Conservation (phyloP, 2,797 vertebrate genomes). For the Eutrigla gurnardus region DNA sequence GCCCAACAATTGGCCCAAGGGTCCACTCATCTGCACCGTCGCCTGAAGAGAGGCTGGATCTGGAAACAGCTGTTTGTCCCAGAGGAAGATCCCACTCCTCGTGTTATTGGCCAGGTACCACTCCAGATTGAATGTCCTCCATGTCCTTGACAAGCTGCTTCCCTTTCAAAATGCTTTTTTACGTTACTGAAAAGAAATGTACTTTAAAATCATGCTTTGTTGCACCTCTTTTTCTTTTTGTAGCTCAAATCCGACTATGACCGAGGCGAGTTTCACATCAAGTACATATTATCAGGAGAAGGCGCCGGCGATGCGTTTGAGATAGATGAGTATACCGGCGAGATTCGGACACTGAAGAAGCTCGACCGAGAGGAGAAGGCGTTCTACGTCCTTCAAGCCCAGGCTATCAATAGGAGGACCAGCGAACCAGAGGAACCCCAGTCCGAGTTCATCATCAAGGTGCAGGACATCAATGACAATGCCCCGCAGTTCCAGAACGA, state of each 20-base stretch:
- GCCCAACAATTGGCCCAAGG: slow-evolving; percentile 60
- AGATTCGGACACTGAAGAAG: slow-evolving; percentile 85
- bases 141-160: slow-evolving; percentile 64
- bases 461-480: slow-evolving; percentile 95
- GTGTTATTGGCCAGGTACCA: slow-evolving; percentile 91
- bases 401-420: slow-evolving; percentile 87
- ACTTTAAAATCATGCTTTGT: background rate
- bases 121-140: slow-evolving; percentile 66
- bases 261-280: slow-evolving; percentile 82
- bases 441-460: slow-evolving; percentile 94
- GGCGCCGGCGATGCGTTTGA: slow-evolving; percentile 88
- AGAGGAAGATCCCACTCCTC: slow-evolving; percentile 86
- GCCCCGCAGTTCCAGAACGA: slow-evolving; percentile 91
- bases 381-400: slow-evolving; percentile 89
- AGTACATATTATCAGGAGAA: slow-evolving; percentile 89
- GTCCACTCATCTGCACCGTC: slow-evolving; percentile 66
- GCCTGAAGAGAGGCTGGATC: slow-evolving; percentile 88
- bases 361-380: slow-evolving; percentile 92
- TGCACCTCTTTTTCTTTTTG: slow-evolving; percentile 15
- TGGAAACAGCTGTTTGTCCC: slow-evolving; percentile 90
- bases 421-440: slow-evolving; percentile 88
- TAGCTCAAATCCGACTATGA: slow-evolving; percentile 91
- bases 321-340: slow-evolving; percentile 87
- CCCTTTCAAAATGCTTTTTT: slow-evolving; percentile 53
- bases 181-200: slow-evolving; percentile 7